Evolutionary conservation across 2,797 vertebrate species (phyloP), one percentile per base, ranked within the genome.

Genomic region (Mycteria americana): DNA sequence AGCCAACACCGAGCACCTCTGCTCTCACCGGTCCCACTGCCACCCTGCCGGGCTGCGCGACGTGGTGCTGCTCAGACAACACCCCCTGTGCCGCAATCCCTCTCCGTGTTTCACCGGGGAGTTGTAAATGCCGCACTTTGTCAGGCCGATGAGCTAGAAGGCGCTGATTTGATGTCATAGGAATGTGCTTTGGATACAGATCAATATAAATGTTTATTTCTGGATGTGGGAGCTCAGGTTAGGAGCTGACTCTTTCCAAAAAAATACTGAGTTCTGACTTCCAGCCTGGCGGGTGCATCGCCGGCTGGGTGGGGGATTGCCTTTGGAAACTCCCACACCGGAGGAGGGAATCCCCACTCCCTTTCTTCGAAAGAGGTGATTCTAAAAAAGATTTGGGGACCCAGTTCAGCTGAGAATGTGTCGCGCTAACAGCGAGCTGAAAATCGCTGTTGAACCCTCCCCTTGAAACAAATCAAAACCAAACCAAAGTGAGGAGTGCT

Each of bases 201-300:
- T 91, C 74, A 67, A 37, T 35, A 57, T 25, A 80, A 95, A 92
- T 57, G 72, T 91, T 92, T 80, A 59, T 95, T 94, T 69, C 11
- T 84, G 89, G 70, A 56, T 84, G 27, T 75, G 67, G n/a, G 76
- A 92, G 27, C 93, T 91, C 93, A 59, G 87, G 87, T 46, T 84
- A 57, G 92, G 82, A 93, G 50, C 69, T 67, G 79, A 45, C 0
- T 45, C 15, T 51, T 91, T 73, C 85, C 65, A 75, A 35, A 60
- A 80, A 43, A 60, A 75, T 18, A 76, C 5, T 0, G 4, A 62
- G 35, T 46, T 50, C 63, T 76, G 62, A 62, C 19, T 35, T 45
- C n/a, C 7, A 63, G 88, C 31, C 83, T 64, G 82, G 63, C 0
- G 2, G 31, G 35, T 64, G 48, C 23, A 33, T 48, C 5, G 0